Conservation (phyloP, 2,113 vertebrate species). For the Apodemus sylvaticus region DNA sequence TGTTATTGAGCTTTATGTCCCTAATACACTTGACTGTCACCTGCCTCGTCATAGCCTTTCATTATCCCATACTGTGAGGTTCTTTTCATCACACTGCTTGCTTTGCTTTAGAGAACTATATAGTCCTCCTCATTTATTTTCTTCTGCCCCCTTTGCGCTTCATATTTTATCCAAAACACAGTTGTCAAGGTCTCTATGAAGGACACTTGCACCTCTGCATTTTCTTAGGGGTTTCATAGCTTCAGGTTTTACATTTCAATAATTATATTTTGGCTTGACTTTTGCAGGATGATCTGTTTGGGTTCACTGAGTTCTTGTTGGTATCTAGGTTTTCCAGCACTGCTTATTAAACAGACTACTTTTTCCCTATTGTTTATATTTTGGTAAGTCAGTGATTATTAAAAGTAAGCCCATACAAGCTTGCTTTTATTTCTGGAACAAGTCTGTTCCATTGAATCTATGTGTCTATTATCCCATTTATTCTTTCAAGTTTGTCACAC, state of each 20-base stretch:
- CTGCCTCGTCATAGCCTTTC: too few species aligned
- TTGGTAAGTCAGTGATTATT: neutral
- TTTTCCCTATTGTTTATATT: neutral
- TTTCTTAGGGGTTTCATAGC: neutral
- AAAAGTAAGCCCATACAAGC: neutral
- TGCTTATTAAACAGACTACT: neutral
- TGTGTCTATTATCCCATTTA: neutral
- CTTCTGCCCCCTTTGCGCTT: neutral
- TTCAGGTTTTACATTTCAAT: neutral
- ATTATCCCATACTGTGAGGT: neutral
- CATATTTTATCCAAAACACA: neutral
- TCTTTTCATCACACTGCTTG: neutral
- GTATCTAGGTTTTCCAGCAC: neutral
- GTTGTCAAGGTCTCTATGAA: neutral
- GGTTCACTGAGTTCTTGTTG: neutral
- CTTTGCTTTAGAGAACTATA: neutral
- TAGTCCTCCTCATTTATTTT: neutral
- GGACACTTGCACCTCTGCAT: neutral
- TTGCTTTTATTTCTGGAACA: neutral
- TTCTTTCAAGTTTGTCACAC: neutral
- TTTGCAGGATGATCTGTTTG: neutral
- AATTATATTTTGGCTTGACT: neutral
- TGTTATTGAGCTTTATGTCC: neutral
- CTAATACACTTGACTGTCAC: neutral
- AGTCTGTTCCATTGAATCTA: neutral